Percentiles rank a stretch among this genome's conserved stretches.
phyloP scores from a whole-genome alignment of 2,797 vertebrate species.

The Paratrypauchen microcephalus region DNA sequence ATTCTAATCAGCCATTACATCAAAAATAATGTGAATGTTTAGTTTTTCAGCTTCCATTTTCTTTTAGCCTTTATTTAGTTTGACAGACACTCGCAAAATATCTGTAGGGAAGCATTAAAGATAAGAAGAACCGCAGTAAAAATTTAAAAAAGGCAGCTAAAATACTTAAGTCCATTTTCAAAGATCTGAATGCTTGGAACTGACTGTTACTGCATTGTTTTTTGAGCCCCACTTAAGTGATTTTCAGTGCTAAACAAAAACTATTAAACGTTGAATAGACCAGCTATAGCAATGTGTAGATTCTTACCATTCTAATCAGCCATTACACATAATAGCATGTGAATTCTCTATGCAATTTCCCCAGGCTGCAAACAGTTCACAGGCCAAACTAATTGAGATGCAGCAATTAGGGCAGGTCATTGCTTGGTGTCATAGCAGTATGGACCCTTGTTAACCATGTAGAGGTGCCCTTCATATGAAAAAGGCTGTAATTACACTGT shows the following conservation, averaged over 20 bases:
- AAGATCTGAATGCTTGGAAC: conserved; percentile 31
- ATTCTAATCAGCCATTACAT: too few relatives aligned
- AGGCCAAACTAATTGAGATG: conserved; percentile 11
- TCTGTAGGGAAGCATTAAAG: background rate
- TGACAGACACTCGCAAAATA: too few relatives aligned
- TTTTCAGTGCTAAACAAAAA: conserved; percentile 29
- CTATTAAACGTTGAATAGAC: conserved; percentile 18
- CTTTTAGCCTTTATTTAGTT: too few relatives aligned
- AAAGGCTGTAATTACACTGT: background rate
- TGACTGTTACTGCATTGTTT: conserved; percentile 40
- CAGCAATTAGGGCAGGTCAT: background rate
- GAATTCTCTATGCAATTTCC: background rate
- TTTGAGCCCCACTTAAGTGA: conserved; percentile 39
- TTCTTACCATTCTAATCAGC: background rate
- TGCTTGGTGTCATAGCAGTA: conserved; percentile 3
- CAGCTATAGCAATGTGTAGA: background rate
- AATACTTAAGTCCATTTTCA: conserved; percentile 39
- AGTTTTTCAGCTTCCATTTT: too few relatives aligned
- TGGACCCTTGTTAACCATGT: conserved; percentile 32
- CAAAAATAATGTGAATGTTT: too few relatives aligned
- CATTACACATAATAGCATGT: background rate
- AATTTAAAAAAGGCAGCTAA: conserved; percentile 17
- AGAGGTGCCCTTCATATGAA: conserved; percentile 13
- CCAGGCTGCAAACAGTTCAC: conserved; percentile 11
- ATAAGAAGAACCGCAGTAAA: conserved; percentile 15